These are phyloP conservation scores for Muscina levida DNA, from an alignment of 2,888 invertebrate species.

Conservation along the genomic window DNA sequence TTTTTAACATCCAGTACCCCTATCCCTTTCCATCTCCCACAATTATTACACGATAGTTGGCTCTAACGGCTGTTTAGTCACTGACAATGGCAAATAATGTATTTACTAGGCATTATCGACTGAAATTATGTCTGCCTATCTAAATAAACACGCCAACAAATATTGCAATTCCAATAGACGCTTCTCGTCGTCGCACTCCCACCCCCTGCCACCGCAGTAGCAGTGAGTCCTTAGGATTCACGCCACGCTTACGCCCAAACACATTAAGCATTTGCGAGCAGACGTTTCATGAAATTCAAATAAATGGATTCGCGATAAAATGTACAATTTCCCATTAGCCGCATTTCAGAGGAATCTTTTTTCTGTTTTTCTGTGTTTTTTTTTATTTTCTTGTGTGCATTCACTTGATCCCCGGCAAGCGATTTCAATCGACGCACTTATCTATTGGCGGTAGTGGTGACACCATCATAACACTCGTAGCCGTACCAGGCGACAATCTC, in stretches of 20 bases:
- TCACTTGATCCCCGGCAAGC: conserved; percentile 55
- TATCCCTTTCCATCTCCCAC: no score
- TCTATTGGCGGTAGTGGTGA: conserved; percentile 38
- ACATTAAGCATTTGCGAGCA: conserved; percentile 9
- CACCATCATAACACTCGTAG: conserved; percentile 26
- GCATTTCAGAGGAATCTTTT: conserved; percentile 26
- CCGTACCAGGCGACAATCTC: neutral
- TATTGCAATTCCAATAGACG: neutral
- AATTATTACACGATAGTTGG: no score
- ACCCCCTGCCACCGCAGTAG: neutral
- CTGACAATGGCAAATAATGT: no score
- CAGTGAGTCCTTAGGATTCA: neutral
- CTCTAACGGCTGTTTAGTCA: no score
- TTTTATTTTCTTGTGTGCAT: conserved; percentile 46
- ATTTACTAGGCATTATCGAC: no score
- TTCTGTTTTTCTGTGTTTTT: no score
- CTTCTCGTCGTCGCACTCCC: neutral
- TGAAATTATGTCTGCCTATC: no score
- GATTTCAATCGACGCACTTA: conserved; percentile 56
- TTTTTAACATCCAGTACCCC: no score
- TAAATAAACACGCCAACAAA: no score
- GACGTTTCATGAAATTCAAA: conserved; percentile 47
- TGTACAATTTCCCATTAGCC: conserved; percentile 31
- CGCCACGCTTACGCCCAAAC: conserved; percentile 6
- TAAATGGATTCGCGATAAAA: conserved; percentile 56